Evolutionary conservation across 2,113 vertebrate species (phyloP), one percentile per base, ranked within the genome.

Genomic region (Psilopogon haemacephalus): DNA sequence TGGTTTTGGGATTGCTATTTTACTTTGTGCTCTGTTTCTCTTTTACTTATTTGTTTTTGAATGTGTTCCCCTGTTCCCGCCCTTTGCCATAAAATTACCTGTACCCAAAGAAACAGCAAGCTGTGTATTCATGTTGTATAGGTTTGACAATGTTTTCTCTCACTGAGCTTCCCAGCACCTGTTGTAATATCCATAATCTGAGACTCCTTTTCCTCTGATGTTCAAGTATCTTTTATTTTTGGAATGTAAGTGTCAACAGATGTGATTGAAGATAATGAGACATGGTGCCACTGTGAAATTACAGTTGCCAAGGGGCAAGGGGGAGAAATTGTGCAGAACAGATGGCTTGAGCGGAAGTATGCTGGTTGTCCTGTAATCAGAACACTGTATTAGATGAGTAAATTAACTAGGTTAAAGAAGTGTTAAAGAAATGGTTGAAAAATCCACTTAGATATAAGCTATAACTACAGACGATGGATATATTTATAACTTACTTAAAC

Each of bases 151-250:
- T 68, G 44, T 69, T 68, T 94, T 81, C 71, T 88, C 90, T 82
- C 93, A 91, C 63, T 75, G 46, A 83, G 79, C 13, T 92, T 90
- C 91, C 60, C 44, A 88, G 60, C 89, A 97, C 89, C 82, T 96
- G 85, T 60, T 95, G 69, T 92, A 96, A 93, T 93, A 95, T 80
- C 78, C 79, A 79, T 94, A 94, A 85, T 73, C 52, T 74, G 89
- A 92, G 48, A 10, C 46, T 90, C 42, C 19, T 83, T 95, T 92
- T 85, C 38, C 63, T 92, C 24, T 30, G 40, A 11, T 46, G 52
- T 55, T 76, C 50, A 92, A 95, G 21, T 54, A 80, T 67, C 71
- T 86, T 91, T 94, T 88, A 32, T 82, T 84, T 91, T 93, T 93
- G 59, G 73, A 90, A 93, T 55, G 19, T 8, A 80, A 86, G 56